A percentile compares a stretch with the other conserved stretches of the same genome.
Evolutionary conservation across 2,888 invertebrate genomes (phyloP).

Genomic region (Frankliniella intonsa): DNA sequence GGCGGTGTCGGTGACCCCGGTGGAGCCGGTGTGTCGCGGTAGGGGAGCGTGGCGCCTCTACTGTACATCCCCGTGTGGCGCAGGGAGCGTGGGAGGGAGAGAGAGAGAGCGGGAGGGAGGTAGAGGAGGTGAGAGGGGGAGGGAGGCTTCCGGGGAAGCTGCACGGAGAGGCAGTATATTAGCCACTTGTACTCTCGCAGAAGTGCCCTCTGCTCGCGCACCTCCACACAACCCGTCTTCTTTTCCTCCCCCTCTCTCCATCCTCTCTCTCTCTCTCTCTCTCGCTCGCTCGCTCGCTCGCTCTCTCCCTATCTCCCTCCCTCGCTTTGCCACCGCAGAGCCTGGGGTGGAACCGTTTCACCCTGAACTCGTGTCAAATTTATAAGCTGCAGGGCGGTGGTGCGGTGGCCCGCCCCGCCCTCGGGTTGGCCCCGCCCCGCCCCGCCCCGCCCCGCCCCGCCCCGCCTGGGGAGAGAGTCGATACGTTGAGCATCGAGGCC

Average conservation of each 20-base stretch:
- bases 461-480: neutral
- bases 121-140: neutral
- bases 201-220: neutral
- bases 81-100: neutral
- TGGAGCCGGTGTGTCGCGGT: neutral
- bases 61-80: neutral
- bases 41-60: neutral
- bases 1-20: neutral
- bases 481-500: neutral
- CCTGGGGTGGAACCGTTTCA: constrained; percentile 8
- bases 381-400: constrained; percentile 12
- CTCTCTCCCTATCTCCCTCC: neutral
- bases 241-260: neutral
- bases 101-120: neutral
- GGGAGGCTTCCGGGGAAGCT: neutral
- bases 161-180: constrained; percentile 24
- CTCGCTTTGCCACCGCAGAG: neutral
- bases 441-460: neutral
- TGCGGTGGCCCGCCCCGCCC: neutral
- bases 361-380: constrained; percentile 22
- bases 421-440: neutral
- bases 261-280: neutral
- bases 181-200: constrained; percentile 24
- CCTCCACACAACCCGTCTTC: constrained; percentile 23
- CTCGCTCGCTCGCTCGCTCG: neutral